These are phyloP conservation scores for Strigamia transsilvanica DNA, from an alignment of 2,888 invertebrate genomes.

Conservation along the genomic window DNA sequence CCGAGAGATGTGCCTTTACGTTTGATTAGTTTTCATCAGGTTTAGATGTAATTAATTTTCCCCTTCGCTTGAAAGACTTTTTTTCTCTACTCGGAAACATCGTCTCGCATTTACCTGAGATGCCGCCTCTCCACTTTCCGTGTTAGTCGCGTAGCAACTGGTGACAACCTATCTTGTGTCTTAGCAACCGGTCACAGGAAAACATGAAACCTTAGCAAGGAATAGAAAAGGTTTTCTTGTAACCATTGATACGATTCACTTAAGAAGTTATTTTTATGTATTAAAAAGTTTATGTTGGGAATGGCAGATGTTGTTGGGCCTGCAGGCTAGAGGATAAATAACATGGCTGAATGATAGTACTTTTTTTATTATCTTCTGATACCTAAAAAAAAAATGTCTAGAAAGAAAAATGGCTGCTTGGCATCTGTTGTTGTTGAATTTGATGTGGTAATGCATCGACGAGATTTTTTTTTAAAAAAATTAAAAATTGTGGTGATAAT, in stretches of 20 bases:
- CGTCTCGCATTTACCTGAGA: conserved; percentile 48
- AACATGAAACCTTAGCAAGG: neutral
- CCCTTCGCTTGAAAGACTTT: conserved; percentile 36
- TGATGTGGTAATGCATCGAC: conserved; percentile 4
- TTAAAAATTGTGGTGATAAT: neutral
- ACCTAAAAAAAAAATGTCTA: neutral
- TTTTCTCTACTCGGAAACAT: conserved; percentile 14
- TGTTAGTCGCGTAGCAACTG: conserved; percentile 47
- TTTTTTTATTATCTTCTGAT: conserved; percentile 17
- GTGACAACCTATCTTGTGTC: conserved; percentile 21
- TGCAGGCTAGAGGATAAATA: conserved; percentile 27
- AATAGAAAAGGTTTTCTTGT: conserved; percentile 1
- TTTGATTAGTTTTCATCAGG: conserved; percentile 49
- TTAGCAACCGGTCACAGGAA: neutral
- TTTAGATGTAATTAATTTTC: conserved; percentile 45
- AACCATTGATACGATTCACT: conserved; percentile 12
- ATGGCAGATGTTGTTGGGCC: conserved; percentile 40
- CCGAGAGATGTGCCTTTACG: conserved; percentile 32
- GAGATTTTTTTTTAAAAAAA: neutral
- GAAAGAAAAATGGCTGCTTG: neutral
- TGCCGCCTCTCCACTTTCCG: conserved; percentile 33
- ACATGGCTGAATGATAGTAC: conserved; percentile 31
- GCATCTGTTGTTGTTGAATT: conserved; percentile 27
- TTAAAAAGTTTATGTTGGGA: conserved; percentile 5
- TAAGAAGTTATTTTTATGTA: conserved; percentile 24